Percentiles rank a stretch among this genome's conserved stretches.
These are phyloP conservation scores for Julus scanicus DNA, from an alignment of 2,888 invertebrate genomes.

Conservation along the genomic window DNA sequence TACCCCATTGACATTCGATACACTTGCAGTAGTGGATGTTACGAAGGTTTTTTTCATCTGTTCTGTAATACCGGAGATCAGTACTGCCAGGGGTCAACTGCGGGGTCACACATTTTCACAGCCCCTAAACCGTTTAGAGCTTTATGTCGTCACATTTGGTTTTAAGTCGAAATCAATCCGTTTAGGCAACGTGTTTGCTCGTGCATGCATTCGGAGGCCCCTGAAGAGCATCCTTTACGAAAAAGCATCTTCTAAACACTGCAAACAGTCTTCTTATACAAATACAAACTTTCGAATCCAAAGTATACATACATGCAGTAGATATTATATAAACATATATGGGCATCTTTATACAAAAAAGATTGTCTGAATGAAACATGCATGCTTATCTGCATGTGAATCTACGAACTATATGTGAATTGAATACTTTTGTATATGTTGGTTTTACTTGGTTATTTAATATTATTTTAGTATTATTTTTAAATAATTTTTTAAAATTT, in stretches of 20 bases:
- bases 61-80: conserved; percentile 15
- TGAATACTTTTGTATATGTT: too few species aligned
- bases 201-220: not conserved
- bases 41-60: not conserved
- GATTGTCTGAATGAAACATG: too few species aligned
- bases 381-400: too few species aligned
- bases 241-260: not conserved
- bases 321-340: too few species aligned
- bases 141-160: not conserved
- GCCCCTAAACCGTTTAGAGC: conserved; percentile 43
- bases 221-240: not conserved
- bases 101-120: not conserved
- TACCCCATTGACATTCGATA: conserved; percentile 35
- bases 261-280: too few species aligned
- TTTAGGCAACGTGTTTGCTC: not conserved
- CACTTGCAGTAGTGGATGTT: conserved; percentile 11
- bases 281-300: not conserved
- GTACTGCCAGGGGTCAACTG: conserved; percentile 8
- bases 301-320: not conserved
- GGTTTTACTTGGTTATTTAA: too few species aligned
- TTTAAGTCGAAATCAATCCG: conserved; percentile 44
- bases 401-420: too few species aligned
- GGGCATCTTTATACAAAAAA: too few species aligned
- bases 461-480: too few species aligned
- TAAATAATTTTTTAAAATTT: too few species aligned